A percentile compares a stretch with the other conserved stretches of the same genome.
These are phyloP conservation scores for Aleiodes testaceus DNA, from an alignment of 2,888 invertebrate species.

Conservation along the genomic window DNA sequence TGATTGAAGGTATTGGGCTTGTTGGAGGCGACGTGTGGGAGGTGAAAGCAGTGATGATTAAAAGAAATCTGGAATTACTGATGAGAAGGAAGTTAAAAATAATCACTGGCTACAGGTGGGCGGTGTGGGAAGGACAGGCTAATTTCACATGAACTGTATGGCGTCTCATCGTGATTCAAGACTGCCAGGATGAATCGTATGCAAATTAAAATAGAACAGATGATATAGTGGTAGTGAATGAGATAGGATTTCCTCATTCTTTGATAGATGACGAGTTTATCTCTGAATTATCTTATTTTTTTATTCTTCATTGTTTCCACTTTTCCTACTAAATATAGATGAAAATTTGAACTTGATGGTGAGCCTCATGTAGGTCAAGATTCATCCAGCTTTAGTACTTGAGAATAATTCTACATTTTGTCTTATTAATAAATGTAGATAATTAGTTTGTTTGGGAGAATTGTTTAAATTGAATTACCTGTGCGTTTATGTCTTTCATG, in stretches of 20 bases:
- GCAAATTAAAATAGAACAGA: constrained; percentile 21
- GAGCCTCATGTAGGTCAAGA: constrained; percentile 14
- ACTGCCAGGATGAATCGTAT: constrained; percentile 8
- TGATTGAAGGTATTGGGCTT: background rate
- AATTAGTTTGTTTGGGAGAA: background rate
- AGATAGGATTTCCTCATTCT: constrained; percentile 54
- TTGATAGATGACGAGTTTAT: too few species aligned
- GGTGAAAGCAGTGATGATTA: constrained; percentile 11
- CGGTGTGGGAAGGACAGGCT: constrained; percentile 8
- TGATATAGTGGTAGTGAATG: constrained; percentile 46
- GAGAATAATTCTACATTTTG: background rate
- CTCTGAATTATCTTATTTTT: background rate
- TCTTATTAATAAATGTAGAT: background rate
- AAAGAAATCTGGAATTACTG: background rate
- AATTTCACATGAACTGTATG: background rate
- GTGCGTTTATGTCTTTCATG: constrained; percentile 60
- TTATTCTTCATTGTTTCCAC: background rate
- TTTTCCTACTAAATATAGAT: background rate
- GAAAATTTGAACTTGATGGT: constrained; percentile 12
- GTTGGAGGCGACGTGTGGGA: background rate
- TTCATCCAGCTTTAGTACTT: background rate
- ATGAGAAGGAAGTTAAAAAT: constrained; percentile 23
- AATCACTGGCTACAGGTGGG: constrained; percentile 38
- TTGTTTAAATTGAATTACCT: constrained; percentile 19
- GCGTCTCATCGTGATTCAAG: constrained; percentile 9